phyloP scores from a whole-genome alignment of 2,797 vertebrate species.

The Scleropages formosus region DNA sequence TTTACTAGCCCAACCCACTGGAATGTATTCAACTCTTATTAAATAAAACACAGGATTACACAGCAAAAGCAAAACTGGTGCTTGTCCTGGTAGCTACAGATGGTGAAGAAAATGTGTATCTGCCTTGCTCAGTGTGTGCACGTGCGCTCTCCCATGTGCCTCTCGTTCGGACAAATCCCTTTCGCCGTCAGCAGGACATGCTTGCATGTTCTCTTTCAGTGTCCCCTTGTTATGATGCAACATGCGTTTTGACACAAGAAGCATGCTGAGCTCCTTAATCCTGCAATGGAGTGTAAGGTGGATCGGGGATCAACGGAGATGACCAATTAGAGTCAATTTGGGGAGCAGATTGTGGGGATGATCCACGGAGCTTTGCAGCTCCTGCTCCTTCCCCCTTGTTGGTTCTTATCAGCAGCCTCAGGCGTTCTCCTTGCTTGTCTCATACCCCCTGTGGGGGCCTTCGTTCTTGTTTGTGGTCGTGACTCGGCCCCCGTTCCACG shows the following conservation, averaged over 20 bases:
- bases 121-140: not conserved
- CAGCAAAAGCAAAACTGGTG: constrained; percentile 39
- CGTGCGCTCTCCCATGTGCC: not conserved
- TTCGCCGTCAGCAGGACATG: not conserved
- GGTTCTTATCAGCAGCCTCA: not conserved
- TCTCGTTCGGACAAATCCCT: not conserved
- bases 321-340: not conserved
- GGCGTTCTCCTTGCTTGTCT: not conserved
- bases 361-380: not conserved
- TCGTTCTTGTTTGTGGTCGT: too few relatives aligned
- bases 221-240: not conserved
- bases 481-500: too few relatives aligned
- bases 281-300: not conserved
- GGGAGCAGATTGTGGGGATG: not conserved
- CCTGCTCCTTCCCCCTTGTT: not conserved
- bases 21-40: constrained; percentile 39
- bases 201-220: not conserved
- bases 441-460: not conserved
- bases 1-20: constrained; percentile 19
- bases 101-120: constrained; percentile 36
- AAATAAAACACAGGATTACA: constrained; percentile 51
- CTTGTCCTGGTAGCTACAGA: constrained; percentile 40
- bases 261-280: not conserved
- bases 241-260: not conserved
- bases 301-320: not conserved